Conservation (phyloP, 1,140 invertebrate species). For the Bathynomus jamesi region DNA sequence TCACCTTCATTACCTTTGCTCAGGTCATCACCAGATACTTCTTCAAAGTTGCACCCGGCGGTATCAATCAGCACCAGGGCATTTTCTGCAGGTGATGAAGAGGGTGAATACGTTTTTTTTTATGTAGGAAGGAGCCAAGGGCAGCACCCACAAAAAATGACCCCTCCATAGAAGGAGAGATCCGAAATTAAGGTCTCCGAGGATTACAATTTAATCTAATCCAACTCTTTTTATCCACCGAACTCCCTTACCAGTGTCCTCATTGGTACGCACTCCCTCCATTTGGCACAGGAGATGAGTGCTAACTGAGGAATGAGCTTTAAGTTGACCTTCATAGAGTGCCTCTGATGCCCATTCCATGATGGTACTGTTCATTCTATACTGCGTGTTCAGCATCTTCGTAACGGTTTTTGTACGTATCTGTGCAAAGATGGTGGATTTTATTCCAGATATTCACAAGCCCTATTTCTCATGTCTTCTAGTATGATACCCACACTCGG, state of each 20-base stretch:
- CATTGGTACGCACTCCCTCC: conserved; percentile 42
- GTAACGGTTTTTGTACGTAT: conserved; percentile 45
- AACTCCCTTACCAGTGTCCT: conserved; percentile 42
- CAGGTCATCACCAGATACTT: conserved; percentile 48
- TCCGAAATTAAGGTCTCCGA: too few relatives aligned
- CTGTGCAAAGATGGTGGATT: too few relatives aligned
- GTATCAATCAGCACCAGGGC: conserved; percentile 52
- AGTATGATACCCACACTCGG: too few relatives aligned
- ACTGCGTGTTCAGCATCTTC: conserved; percentile 51
- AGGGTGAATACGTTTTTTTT: background rate
- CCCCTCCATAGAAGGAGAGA: too few relatives aligned
- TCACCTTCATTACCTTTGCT: conserved; percentile 55
- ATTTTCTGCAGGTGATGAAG: background rate
- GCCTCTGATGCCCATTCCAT: conserved; percentile 52
- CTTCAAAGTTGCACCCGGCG: conserved; percentile 49
- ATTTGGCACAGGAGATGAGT: conserved; percentile 50
- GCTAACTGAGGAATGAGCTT: conserved; percentile 38
- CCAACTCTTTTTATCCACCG: background rate
- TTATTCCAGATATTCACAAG: too few relatives aligned
- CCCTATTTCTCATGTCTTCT: too few relatives aligned
- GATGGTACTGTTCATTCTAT: conserved; percentile 55
- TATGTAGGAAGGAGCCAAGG: too few relatives aligned
- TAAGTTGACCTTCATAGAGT: conserved; percentile 47
- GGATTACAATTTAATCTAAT: too few relatives aligned
- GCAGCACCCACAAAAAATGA: too few relatives aligned